Evolutionary conservation across 2,113 vertebrate species (phyloP), one percentile per base, ranked within the genome.

Genomic region (Orcinus orca): DNA sequence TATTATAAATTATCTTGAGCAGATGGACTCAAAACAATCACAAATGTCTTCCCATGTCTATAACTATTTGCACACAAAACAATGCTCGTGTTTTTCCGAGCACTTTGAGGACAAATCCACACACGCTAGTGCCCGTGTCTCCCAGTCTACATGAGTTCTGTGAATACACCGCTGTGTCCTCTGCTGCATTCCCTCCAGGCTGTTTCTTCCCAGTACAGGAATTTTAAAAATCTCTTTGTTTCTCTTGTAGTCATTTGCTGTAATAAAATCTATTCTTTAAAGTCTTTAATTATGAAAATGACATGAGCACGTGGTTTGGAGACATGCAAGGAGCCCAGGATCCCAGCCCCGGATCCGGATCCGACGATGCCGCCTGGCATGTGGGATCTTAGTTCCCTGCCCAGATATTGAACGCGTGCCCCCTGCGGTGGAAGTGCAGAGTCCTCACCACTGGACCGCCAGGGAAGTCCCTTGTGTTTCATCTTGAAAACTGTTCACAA

Each of bases 91-190:
- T 13, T 50, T 18, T 23, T 68, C 67, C 1, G 58, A 20, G 14
- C 14, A 6, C 36, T 25, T 0, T 9, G 65, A 82, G 41, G 29
- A 47, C 18, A 38, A 31, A 18, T 25, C 41, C 33, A 25, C 6
- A 33, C 5, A 0, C 13, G 25, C 38, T 29, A 1, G 5, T 5
- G 26, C 25, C 67, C 2, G 3, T 3, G 41, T 17, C 26, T 38
- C 12, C 8, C 7, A 12, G 33, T 36, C 26, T 18, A 2, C 1
- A 0, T 8, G 7, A 70, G 77, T 38, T 58, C 8, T 18, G 29
- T 31, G 65, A n/a, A 26, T 12, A 8, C 55, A 58, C 15, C 20
- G 0, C n/a, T 10, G 31, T 41, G 23, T 8, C 20, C 15, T 70
- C 10, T 2, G 63, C 36, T 2, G 36, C 9, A 1, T 71, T 58